Base-by-base conservation (phyloP, 2,113 vertebrate species). In the Antigone vipio region DNA sequence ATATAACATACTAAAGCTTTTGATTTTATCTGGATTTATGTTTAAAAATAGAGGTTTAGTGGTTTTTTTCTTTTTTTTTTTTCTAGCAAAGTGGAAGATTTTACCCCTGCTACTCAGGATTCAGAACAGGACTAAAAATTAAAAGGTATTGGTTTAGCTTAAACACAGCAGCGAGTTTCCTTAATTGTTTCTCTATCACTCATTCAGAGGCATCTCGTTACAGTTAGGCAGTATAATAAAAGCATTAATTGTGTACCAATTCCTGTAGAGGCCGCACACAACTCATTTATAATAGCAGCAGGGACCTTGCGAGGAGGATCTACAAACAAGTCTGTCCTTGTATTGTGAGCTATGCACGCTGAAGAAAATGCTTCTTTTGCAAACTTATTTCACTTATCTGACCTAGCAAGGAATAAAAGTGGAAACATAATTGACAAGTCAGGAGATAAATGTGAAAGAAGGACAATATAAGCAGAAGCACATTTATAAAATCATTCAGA, bases 211-310 rank as follows among this genome's bases (percentile, higher is more conserved):
- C 47, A 40, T 50, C 59, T 71, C 18, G 0, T 23, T 20, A 9
- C 56, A 55, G 22, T 30, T 15, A 59, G 15, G 47, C 47, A 34
- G 18, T 4, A 22, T 9, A 49, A 34, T 50, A 60, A 77, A 76
- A 68, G 32, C 71, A 58, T 52, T 72, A 68, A 53, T 34, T 69
- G 38, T 64, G 32, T 27, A 26, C 30, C 67, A 55, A 5, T 34
- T 74, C 91, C 93, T 93, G 82, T 69, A 93, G 91, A 64, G 87
- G 94, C 83, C 73, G 72, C 94, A 90, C 91, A 79, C 40, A 95
- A 59, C 91, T 79, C 44, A 69, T 40, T 40, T 82, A 45, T 69
- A 47, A 40, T 1, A 58, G 68, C 1, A 0, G 38, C 21, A 53
- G 82, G 44, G 26, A 47, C 53, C 32, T 38, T 5, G 3, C 17